Evolutionary conservation across 2,888 invertebrate species (phyloP).

Genomic region (Phania funesta): DNA sequence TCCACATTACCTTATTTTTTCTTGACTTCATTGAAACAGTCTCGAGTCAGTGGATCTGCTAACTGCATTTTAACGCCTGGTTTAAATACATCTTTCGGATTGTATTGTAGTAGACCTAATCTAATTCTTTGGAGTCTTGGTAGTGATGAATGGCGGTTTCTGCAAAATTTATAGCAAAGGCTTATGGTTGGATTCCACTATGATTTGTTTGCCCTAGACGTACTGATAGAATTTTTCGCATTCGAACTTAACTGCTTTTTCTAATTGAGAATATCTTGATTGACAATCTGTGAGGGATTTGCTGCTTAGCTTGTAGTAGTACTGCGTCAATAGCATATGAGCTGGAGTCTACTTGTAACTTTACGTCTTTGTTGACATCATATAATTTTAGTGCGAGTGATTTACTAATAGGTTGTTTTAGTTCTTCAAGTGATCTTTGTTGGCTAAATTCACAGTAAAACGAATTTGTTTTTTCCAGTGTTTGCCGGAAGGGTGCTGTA

Average conservation of each 20-base stretch:
- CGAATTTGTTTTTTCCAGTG: constrained; percentile 3
- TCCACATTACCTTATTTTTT: constrained; percentile 18
- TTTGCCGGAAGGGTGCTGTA: not conserved
- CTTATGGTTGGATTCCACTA: constrained; percentile 47
- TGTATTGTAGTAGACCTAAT: constrained; percentile 1
- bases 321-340: not conserved
- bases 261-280: too few species aligned
- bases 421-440: constrained; percentile 10
- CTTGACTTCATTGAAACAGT: not conserved
- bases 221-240: constrained; percentile 53
- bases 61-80: not conserved
- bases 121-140: constrained; percentile 4
- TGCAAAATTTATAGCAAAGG: constrained; percentile 28
- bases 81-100: not conserved
- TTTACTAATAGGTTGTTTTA: constrained; percentile 31
- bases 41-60: constrained; percentile 3
- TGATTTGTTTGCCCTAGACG: too few species aligned
- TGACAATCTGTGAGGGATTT: constrained; percentile 26
- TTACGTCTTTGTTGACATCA: too few species aligned
- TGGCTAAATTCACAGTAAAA: not conserved
- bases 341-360: constrained; percentile 37
- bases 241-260: constrained; percentile 47
- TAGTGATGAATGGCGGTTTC: not conserved
- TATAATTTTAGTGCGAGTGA: constrained; percentile 32
- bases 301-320: not conserved